Evolutionary conservation across 2,113 vertebrate species (phyloP).

Genomic region (Fukomys damarensis): DNA sequence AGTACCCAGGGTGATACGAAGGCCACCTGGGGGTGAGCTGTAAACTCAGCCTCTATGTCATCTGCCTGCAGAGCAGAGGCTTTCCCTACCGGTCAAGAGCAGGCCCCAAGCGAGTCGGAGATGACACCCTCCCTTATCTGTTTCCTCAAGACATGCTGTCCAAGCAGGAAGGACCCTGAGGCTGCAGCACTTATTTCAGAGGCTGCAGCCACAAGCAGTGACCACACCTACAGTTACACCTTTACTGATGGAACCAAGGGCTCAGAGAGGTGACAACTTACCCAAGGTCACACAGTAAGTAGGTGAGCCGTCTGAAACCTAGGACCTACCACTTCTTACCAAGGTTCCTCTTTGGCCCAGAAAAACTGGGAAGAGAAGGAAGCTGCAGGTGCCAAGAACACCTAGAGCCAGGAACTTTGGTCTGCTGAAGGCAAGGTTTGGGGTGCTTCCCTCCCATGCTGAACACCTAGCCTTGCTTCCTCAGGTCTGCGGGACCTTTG

Average conservation of each 20-base stretch:
- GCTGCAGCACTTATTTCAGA: not conserved
- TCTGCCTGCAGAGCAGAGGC: not conserved
- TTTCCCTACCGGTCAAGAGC: not conserved
- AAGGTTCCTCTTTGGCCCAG: not conserved
- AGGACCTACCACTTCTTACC: not conserved
- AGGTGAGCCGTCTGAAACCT: not conserved
- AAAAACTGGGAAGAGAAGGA: not conserved
- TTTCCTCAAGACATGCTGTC: not conserved
- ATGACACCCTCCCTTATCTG: not conserved
- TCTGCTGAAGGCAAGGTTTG: not conserved
- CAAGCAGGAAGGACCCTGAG: not conserved
- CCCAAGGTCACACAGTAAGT: not conserved
- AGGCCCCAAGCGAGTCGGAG: not conserved
- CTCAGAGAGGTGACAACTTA: not conserved
- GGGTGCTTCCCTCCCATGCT: not conserved
- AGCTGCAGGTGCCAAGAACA: not conserved
- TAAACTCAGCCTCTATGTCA: not conserved
- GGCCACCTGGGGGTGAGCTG: not conserved
- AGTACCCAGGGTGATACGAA: not conserved
- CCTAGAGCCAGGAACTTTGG: not conserved
- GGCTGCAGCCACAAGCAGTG: not conserved
- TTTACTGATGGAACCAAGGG: not conserved
- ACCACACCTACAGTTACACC: fast-evolving
- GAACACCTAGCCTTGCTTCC: not conserved
- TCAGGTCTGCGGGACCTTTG: not conserved